Conservation (phyloP, 1,140 invertebrate genomes). For the Andrena cerasifolii region DNA sequence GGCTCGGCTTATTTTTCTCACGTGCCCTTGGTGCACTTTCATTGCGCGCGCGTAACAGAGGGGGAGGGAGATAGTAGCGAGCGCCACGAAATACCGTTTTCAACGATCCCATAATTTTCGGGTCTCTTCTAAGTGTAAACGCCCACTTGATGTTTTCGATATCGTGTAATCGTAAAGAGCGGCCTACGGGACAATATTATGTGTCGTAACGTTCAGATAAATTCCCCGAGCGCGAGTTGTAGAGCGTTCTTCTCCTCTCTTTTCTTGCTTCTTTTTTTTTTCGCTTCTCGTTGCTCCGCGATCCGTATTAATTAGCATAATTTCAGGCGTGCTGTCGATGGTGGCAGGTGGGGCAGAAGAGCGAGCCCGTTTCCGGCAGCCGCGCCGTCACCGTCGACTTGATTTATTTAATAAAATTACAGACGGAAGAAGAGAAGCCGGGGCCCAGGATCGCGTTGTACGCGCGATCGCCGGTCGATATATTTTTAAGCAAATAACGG, state of each 20-base stretch:
- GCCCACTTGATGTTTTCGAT: slow-evolving; percentile 27
- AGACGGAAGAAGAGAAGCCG: slow-evolving; percentile 30
- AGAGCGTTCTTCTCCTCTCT: not conserved
- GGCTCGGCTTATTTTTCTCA: slow-evolving; percentile 9
- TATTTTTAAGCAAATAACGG: slow-evolving; percentile 30
- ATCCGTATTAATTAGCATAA: slow-evolving; percentile 55
- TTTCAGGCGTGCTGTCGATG: slow-evolving; percentile 31
- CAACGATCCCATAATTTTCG: slow-evolving; percentile 36
- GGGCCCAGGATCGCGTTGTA: slow-evolving; percentile 1
- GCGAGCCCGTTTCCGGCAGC: slow-evolving; percentile 46
- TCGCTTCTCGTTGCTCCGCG: slow-evolving; percentile 4
- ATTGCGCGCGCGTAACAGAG: not conserved
- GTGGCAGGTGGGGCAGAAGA: slow-evolving; percentile 43
- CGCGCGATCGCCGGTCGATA: slow-evolving; percentile 4
- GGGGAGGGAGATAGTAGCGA: not conserved
- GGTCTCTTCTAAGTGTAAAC: slow-evolving; percentile 31
- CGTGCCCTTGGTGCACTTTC: not conserved
- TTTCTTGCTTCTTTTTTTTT: not conserved
- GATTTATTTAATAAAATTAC: slow-evolving; percentile 57
- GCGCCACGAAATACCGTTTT: not conserved
- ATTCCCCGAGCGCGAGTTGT: slow-evolving; percentile 10
- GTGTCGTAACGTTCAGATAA: slow-evolving; percentile 19
- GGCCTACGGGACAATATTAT: slow-evolving; percentile 29
- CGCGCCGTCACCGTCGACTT: slow-evolving; percentile 25
- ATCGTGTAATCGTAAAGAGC: slow-evolving; percentile 40